Percentiles rank a stretch among this genome's conserved stretches.
Conservation (phyloP, 2,113 vertebrate species). For the Neomonachus schauinslandi region DNA sequence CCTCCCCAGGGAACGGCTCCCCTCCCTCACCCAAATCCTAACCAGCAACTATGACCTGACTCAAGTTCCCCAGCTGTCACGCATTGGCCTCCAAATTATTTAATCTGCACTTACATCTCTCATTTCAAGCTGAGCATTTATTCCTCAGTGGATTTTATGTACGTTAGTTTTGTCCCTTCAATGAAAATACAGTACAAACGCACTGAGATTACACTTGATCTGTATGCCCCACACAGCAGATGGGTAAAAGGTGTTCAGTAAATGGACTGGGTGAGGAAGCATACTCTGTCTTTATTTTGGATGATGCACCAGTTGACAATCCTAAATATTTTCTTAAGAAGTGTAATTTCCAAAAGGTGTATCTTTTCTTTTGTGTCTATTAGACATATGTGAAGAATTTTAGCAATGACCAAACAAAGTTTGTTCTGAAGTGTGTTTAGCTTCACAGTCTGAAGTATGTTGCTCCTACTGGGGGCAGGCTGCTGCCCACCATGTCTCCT, state of each 20-base stretch:
- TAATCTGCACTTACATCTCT: background rate
- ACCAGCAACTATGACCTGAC: background rate
- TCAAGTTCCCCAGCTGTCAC: background rate
- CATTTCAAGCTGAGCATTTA: constrained; percentile 2
- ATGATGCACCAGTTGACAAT: background rate
- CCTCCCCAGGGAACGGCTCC: background rate
- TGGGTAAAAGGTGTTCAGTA: background rate
- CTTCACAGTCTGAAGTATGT: background rate
- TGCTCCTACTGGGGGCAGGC: background rate
- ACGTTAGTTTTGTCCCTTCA: background rate
- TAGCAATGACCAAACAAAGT: background rate
- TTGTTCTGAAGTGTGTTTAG: background rate
- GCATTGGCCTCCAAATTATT: background rate
- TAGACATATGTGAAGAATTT: background rate
- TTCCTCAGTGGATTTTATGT: background rate
- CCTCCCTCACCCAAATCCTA: background rate
- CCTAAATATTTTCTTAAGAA: constrained; percentile 7
- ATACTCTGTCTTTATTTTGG: background rate
- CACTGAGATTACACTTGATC: background rate
- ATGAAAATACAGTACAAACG: background rate
- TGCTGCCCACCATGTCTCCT: background rate
- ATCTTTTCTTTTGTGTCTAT: background rate
- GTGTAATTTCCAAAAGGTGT: background rate
- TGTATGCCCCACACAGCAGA: background rate
- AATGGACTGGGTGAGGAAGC: background rate